phyloP scores from a whole-genome alignment of 2,888 invertebrate species.

The Salticus scenicus region DNA sequence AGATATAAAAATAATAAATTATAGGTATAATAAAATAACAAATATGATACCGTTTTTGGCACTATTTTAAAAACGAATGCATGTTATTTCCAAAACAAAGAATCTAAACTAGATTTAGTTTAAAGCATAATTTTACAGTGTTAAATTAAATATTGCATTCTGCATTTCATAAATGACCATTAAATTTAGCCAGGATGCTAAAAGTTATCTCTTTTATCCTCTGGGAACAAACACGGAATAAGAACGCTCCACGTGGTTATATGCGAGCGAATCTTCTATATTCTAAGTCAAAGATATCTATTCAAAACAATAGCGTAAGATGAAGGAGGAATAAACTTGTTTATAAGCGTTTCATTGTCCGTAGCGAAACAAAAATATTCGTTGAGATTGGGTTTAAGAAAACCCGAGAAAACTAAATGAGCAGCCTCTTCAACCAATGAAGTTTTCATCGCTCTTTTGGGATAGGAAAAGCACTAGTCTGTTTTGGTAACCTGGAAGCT shows the following conservation, averaged over 20 bases:
- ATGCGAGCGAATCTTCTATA: not conserved
- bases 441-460: constrained; percentile 68
- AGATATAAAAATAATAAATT: no score
- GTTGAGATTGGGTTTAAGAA: constrained; percentile 38
- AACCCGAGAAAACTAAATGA: constrained; percentile 44
- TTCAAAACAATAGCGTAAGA: constrained; percentile 54
- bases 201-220: not conserved
- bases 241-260: not conserved
- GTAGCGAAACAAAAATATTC: constrained; percentile 58
- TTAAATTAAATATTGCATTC: no score
- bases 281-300: constrained; percentile 24
- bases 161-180: not conserved
- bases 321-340: constrained; percentile 41
- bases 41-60: no score
- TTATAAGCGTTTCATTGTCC: constrained; percentile 66
- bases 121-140: no score
- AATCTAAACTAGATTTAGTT: no score
- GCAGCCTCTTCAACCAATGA: constrained; percentile 57
- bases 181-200: not conserved
- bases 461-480: constrained; percentile 59
- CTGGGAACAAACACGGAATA: not conserved
- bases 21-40: no score
- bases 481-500: constrained; percentile 66
- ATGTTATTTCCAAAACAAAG: no score
- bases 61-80: no score